A percentile compares a stretch with the other conserved stretches of the same genome.
Conservation (phyloP, 2,797 vertebrate genomes). For the Pangasius sanitwongsei region DNA sequence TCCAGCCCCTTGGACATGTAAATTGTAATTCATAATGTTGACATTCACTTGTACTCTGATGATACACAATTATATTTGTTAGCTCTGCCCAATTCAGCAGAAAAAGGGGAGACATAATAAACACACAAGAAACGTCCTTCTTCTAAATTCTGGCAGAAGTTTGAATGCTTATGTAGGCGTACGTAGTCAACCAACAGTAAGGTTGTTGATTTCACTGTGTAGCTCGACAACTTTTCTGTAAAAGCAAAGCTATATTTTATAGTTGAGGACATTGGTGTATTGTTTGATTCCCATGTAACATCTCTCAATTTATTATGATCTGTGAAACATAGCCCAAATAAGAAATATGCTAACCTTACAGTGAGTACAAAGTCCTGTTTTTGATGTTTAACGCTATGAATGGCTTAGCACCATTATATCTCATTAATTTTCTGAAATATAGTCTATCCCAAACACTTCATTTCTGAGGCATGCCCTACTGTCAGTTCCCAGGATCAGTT, state of each 20-base stretch:
- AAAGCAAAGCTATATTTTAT: too few relatives aligned
- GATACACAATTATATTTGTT: neutral
- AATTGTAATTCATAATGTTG: neutral
- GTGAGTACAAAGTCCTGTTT: neutral
- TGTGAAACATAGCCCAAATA: neutral
- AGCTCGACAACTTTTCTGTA: neutral
- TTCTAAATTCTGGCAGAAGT: neutral
- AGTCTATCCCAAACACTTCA: neutral
- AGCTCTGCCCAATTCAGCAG: neutral
- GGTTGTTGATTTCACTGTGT: neutral
- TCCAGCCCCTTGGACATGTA: neutral
- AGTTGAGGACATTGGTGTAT: neutral
- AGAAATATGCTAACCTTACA: neutral
- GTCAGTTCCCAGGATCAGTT: neutral
- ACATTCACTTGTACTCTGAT: neutral
- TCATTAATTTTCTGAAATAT: neutral
- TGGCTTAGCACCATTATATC: too few relatives aligned
- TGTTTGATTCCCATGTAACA: neutral
- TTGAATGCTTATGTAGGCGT: neutral
- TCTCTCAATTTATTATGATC: neutral
- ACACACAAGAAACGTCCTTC: neutral
- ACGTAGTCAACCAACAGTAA: neutral
- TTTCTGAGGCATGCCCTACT: neutral
- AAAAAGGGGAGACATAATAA: neutral
- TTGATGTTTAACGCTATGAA: too few relatives aligned